Percentiles rank a stretch among this genome's conserved stretches.
phyloP scores from a whole-genome alignment of 2,888 invertebrate genomes.

The Sylvicola fuscatus region DNA sequence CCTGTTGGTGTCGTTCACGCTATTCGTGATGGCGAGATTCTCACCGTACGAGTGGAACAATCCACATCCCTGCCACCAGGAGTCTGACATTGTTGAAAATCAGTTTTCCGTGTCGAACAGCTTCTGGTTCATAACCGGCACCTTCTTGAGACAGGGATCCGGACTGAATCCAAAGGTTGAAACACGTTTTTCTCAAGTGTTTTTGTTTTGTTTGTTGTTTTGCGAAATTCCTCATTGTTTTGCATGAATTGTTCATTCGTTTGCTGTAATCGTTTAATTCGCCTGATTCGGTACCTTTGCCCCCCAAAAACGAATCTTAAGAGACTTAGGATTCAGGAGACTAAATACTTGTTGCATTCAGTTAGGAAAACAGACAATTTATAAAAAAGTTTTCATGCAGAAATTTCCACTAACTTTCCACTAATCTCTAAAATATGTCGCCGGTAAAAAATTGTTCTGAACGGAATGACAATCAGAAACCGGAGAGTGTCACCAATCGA shows the following conservation, averaged over 20 bases:
- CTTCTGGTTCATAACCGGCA: slow-evolving; percentile 82
- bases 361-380: too few relatives aligned
- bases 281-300: neutral
- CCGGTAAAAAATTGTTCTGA: too few relatives aligned
- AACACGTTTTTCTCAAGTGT: slow-evolving; percentile 5
- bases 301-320: too few relatives aligned
- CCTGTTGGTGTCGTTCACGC: slow-evolving; percentile 76
- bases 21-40: slow-evolving; percentile 92
- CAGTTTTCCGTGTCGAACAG: slow-evolving; percentile 91
- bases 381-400: too few relatives aligned
- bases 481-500: slow-evolving; percentile 42
- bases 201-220: neutral
- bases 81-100: slow-evolving; percentile 74
- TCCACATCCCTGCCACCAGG: slow-evolving; percentile 57
- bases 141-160: slow-evolving; percentile 69
- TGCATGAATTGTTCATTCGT: neutral
- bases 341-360: too few relatives aligned
- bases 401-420: too few relatives aligned
- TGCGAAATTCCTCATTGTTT: neutral
- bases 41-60: slow-evolving; percentile 92
- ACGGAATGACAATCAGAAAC: slow-evolving; percentile 13
- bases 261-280: neutral
- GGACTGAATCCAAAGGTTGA: slow-evolving; percentile 64
- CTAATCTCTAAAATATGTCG: too few relatives aligned
- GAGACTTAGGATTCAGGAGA: too few relatives aligned